Base-by-base conservation (phyloP, 2,113 vertebrate genomes). In the Myxocyprinus asiaticus region DNA sequence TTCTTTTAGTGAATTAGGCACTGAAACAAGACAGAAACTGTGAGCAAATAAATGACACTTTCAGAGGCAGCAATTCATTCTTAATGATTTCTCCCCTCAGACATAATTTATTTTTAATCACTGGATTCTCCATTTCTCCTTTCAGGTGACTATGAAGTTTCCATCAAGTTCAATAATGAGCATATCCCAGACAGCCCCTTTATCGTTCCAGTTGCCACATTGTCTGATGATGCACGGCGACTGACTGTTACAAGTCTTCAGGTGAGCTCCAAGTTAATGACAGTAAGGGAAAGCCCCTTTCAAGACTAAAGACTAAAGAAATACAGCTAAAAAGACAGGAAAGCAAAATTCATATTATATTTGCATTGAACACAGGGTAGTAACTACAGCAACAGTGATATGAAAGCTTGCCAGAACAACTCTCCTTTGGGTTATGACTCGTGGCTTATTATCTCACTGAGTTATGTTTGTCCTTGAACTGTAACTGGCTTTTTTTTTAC, bases 151-250 rank as follows among this genome's bases (percentile, higher is more conserved):
- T 98, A 98, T 0, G 97, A 98, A 85, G 96, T 98, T 76, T 98
- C 97, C 81, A 98, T 99, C 92, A 98, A 98, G 91, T 98, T 98
- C 91, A 99, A 99, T 0, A 97, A 97, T 6, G 97, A 98, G 83
- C 95, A 99, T 81, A 96, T 99, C 92, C 97, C 97, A 0, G 97
- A 98, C 91, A 98, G 96, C 78, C 97, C 97, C 10, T 99, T 99
- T 67, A 93, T 97, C n/a, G 97, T 98, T 8, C 96, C 97, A 0
- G 95, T 98, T 22, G 97, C 97, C 53, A 95, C 96, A 0, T 93
- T 95, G 82, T 99, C 97, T 0, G 97, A 99, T 0, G 97, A 98
- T 0, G 96, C 97, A 9, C 93, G 96, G 33, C 93, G 97, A 79
- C 94, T 99, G 83, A 98, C 95, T 0, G 94, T 99, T 83, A 96